Evolutionary conservation across 2,113 vertebrate species (phyloP).

Genomic region (Nipponia nippon): DNA sequence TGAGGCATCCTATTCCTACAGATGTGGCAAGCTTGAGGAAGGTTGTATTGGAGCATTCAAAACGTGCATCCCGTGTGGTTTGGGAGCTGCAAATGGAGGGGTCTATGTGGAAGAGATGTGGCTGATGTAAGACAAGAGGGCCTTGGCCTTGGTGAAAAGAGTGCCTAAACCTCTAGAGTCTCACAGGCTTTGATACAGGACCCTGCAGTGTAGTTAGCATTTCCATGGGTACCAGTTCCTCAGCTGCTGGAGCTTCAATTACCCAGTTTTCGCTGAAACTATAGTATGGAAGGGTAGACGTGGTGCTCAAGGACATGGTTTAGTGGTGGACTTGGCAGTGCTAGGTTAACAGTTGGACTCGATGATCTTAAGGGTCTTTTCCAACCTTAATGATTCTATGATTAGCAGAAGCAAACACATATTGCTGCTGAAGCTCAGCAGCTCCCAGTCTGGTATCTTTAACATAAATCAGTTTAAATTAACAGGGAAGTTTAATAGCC

Average conservation of each 20-base stretch:
- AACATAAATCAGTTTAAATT: background rate
- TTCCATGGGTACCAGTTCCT: background rate
- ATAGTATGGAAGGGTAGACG: too few species aligned
- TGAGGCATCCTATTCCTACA: background rate
- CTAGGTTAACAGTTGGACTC: too few species aligned
- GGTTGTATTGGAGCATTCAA: background rate
- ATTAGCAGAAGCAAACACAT: background rate
- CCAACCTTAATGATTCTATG: too few species aligned
- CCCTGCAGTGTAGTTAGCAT: background rate
- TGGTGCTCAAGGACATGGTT: too few species aligned
- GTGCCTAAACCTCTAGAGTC: background rate
- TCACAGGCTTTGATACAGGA: background rate
- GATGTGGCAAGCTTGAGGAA: background rate
- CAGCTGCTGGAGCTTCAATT: background rate
- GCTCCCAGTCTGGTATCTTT: background rate
- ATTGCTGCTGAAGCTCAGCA: background rate
- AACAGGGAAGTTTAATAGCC: background rate
- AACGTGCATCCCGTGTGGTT: rapidly evolving
- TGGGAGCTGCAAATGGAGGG: background rate
- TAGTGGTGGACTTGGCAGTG: too few species aligned
- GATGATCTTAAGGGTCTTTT: too few species aligned
- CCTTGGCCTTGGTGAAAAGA: background rate
- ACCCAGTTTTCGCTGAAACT: background rate
- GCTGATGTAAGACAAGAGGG: background rate
- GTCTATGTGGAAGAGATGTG: background rate